Base-by-base conservation (phyloP, 2,888 invertebrate genomes). In the Neoitamus cyanurus region DNA sequence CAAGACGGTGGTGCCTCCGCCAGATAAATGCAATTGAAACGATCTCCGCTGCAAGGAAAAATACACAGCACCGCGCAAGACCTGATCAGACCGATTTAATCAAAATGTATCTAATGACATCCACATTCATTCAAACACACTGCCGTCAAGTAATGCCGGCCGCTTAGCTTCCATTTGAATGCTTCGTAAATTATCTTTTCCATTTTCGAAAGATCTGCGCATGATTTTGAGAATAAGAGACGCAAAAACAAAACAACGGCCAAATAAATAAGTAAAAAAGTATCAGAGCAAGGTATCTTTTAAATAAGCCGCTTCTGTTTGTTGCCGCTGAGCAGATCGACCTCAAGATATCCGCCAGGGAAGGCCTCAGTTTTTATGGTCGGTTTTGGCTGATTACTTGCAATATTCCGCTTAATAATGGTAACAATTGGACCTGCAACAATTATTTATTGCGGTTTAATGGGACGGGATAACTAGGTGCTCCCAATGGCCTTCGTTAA, bases 171-270 rank as follows among this genome's bases (percentile, higher is more conserved):
- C 69, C 69, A 68, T 80, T 80, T 70, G 69, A 83, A 83, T 83
- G 83, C 83, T 83, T 83, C 70, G 83, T 83, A 83, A 83, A 83
- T 83, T 70, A 83, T 83, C 69, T 83, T 37, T 42, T 83, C 83
- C 69, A 70, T 37, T 83, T 37, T 69, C 83, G 37, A 42, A 70
- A 37, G 83, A 83, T 70, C 83, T 46, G 69, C 70, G 37, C 42
- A 42, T 73, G 25, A 37, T 75, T 25, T 34, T 75, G 36, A 25
- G 75, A 75, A 75, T 36, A 75, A 75, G 37, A 75, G 25, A 25
- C 20, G 25, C 58, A 58, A 58, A 58, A 58, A 58, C 58, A 58
- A 58, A 58, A 58, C 58, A 58, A 58, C 58, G 25, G 20, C 58
- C 58, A 58, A 58, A 58, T 58, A 58, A 58, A 58, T 58, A 58